These are phyloP conservation scores for Fragum fragum DNA, from an alignment of 2,888 invertebrate genomes.

Conservation along the genomic window DNA sequence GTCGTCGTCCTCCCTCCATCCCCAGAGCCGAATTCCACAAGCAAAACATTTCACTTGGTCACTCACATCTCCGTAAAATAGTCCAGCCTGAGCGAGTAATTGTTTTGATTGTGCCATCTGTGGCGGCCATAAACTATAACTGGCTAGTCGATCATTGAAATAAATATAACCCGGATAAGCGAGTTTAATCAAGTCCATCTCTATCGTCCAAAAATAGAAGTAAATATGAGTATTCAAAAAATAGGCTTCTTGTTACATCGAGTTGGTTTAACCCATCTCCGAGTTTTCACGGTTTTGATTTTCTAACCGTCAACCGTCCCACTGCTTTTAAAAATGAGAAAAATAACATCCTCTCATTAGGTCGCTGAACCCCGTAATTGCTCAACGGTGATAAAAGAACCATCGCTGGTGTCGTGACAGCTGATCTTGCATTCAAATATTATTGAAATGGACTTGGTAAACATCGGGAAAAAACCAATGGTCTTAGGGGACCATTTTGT, in stretches of 20 bases:
- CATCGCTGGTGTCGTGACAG: too few relatives aligned
- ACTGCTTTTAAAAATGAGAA: too few relatives aligned
- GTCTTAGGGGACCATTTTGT: too few relatives aligned
- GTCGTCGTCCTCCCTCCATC: conserved; percentile 7
- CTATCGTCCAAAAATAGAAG: background rate
- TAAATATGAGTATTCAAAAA: background rate
- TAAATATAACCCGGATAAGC: too few relatives aligned
- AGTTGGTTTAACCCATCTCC: background rate
- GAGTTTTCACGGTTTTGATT: too few relatives aligned
- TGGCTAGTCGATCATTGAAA: conserved; percentile 1
- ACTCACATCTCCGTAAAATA: background rate
- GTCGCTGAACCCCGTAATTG: too few relatives aligned
- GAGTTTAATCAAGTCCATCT: too few relatives aligned
- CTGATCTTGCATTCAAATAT: too few relatives aligned
- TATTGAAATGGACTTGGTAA: too few relatives aligned
- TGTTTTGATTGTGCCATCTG: background rate
- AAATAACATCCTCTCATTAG: too few relatives aligned
- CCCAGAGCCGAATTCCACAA: conserved; percentile 4
- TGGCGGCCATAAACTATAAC: background rate
- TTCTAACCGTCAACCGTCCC: background rate
- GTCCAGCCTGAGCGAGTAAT: conserved; percentile 12
- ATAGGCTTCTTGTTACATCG: background rate
- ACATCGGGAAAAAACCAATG: too few relatives aligned
- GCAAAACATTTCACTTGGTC: conserved; percentile 19
- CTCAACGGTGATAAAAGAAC: too few relatives aligned